Percentiles rank a stretch among this genome's conserved stretches.
These are phyloP conservation scores for Caenorhabditis afra DNA, from an alignment of 2,888 invertebrate genomes.

Conservation along the genomic window DNA sequence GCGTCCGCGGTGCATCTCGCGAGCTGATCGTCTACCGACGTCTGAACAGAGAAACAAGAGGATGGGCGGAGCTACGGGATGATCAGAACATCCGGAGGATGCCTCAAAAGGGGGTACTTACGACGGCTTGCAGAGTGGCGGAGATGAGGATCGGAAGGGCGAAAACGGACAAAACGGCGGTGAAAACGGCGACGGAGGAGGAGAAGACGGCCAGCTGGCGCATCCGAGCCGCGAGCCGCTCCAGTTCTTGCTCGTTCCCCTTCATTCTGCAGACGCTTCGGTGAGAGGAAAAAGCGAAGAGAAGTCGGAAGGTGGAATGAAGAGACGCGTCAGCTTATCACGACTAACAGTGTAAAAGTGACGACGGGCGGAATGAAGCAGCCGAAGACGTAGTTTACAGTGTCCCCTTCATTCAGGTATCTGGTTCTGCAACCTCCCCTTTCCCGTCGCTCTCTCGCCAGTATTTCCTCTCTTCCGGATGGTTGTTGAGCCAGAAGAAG, in stretches of 20 bases:
- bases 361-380: constrained; percentile 25
- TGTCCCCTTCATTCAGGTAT: constrained; percentile 14
- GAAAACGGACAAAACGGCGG: constrained; percentile 44
- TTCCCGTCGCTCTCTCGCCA: neutral
- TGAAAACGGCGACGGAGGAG: constrained; percentile 46
- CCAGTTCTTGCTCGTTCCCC: constrained; percentile 44
- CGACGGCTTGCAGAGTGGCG: constrained; percentile 51
- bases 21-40: constrained; percentile 46
- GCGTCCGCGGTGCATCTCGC: constrained; percentile 43
- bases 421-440: constrained; percentile 13
- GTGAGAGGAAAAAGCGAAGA: neutral
- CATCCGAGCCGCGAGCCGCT: constrained; percentile 43
- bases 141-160: constrained; percentile 52
- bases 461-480: constrained; percentile 8
- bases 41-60: constrained; percentile 6
- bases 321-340: constrained; percentile 34
- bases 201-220: constrained; percentile 53
- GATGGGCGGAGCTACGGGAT: too few relatives aligned
- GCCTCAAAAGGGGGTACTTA: constrained; percentile 4
- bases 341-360: constrained; percentile 46
- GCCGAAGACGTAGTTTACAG: constrained; percentile 35
- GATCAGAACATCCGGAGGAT: too few relatives aligned
- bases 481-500: constrained; percentile 12
- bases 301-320: constrained; percentile 14
- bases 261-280: constrained; percentile 22